Percentiles rank a stretch among this genome's conserved stretches.
These are phyloP conservation scores for Azorinus chamasolen DNA, from an alignment of 2,888 invertebrate species.

Conservation along the genomic window DNA sequence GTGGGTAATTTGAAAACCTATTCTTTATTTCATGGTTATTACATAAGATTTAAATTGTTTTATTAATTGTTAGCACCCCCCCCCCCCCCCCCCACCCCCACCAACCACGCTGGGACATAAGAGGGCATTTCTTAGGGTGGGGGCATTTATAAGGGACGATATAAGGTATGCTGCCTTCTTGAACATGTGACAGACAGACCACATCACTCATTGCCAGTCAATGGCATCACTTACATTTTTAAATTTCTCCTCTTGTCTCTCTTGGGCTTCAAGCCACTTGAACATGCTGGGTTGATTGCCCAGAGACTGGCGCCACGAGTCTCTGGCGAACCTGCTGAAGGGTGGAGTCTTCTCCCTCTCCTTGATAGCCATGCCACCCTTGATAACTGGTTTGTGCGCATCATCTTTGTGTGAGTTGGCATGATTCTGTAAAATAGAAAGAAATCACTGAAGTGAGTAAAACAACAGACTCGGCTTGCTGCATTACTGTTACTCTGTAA, in stretches of 20 bases:
- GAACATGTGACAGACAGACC: too few relatives aligned
- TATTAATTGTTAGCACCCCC: too few relatives aligned
- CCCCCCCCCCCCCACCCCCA: too few relatives aligned
- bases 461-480: background rate
- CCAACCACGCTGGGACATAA: too few relatives aligned
- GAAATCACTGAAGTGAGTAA: background rate
- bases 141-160: too few relatives aligned
- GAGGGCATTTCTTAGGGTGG: too few relatives aligned
- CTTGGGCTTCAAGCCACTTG: slow-evolving; percentile 92
- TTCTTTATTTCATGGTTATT: too few relatives aligned
- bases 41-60: too few relatives aligned
- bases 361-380: slow-evolving; percentile 26
- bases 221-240: slow-evolving; percentile 13
- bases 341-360: slow-evolving; percentile 57
- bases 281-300: slow-evolving; percentile 89
- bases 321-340: slow-evolving; percentile 86
- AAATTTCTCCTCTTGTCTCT: slow-evolving; percentile 75
- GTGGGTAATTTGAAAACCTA: too few relatives aligned
- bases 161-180: too few relatives aligned
- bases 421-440: slow-evolving; percentile 30
- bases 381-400: slow-evolving; percentile 46
- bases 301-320: slow-evolving; percentile 93
- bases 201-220: too few relatives aligned
- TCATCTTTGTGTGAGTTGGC: slow-evolving; percentile 36
- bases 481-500: background rate